These are phyloP conservation scores for Oryzias dopingdopingensis DNA, from an alignment of 2,797 vertebrate species.

Conservation along the genomic window DNA sequence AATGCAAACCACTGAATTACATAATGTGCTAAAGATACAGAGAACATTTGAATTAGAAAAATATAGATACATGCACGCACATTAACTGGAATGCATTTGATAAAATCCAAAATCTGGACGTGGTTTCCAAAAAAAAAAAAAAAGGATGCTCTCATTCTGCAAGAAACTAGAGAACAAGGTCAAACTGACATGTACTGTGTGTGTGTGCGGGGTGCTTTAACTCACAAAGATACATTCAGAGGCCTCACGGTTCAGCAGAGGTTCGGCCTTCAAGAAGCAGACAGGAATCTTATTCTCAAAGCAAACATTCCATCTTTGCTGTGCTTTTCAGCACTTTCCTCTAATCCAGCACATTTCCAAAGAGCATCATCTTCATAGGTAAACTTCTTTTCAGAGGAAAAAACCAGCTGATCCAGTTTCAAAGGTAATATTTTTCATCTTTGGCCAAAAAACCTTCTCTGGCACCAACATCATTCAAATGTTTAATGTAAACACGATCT, in stretches of 20 bases:
- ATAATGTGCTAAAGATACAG: conserved; percentile 17
- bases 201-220: conserved; percentile 22
- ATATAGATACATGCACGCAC: conserved; percentile 1
- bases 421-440: conserved; percentile 62
- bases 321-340: conserved; percentile 66
- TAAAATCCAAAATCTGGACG: conserved; percentile 26
- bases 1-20: conserved; percentile 11
- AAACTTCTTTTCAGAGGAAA: conserved; percentile 45
- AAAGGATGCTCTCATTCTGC: conserved; percentile 43
- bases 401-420: conserved; percentile 42
- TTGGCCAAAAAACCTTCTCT: conserved; percentile 38
- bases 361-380: conserved; percentile 48
- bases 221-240: conserved; percentile 68
- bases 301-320: conserved; percentile 62
- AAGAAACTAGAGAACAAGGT: conserved; percentile 48
- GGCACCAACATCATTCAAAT: conserved; percentile 45
- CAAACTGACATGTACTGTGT: conserved; percentile 47
- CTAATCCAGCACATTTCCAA: conserved; percentile 61
- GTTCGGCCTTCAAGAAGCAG: conserved; percentile 51
- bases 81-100: conserved; percentile 19
- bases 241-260: conserved; percentile 36
- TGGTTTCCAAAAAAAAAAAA: conserved; percentile 21
- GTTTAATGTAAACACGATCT: conserved; percentile 35
- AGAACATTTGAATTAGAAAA: conserved; percentile 30
- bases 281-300: conserved; percentile 65